These are phyloP conservation scores for Eucriotettix oculatus DNA, from an alignment of 2,888 invertebrate genomes.

Conservation along the genomic window DNA sequence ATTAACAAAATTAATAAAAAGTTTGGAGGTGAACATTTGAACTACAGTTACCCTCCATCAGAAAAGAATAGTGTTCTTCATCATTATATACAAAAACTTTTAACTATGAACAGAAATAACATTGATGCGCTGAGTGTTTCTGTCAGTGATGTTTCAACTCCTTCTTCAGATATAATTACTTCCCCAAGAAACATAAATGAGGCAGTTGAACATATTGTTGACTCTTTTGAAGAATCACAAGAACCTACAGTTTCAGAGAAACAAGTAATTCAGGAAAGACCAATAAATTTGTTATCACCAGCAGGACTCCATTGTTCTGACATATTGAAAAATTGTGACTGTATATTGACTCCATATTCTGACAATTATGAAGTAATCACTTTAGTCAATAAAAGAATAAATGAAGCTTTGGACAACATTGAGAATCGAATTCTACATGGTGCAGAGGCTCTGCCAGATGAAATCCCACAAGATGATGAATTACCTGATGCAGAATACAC, in stretches of 20 bases:
- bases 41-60: no score
- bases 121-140: background rate
- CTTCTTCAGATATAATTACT: background rate
- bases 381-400: no score
- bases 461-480: background rate
- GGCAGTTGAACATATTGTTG: background rate
- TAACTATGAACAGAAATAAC: background rate
- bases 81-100: background rate
- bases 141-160: background rate
- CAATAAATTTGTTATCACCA: background rate
- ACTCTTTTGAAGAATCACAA: background rate
- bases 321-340: no score
- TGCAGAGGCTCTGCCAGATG: no score
- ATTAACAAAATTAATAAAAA: no score
- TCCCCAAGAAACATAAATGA: background rate
- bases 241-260: background rate
- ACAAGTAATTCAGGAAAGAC: background rate
- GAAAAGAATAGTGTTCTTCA: background rate
- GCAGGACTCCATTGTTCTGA: background rate
- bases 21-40: no score
- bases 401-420: no score
- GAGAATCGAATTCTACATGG: no score
- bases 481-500: background rate
- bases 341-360: no score
- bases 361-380: no score